Evolutionary conservation across 1,140 invertebrate species (phyloP).

Genomic region (Palaemon carinicauda): DNA sequence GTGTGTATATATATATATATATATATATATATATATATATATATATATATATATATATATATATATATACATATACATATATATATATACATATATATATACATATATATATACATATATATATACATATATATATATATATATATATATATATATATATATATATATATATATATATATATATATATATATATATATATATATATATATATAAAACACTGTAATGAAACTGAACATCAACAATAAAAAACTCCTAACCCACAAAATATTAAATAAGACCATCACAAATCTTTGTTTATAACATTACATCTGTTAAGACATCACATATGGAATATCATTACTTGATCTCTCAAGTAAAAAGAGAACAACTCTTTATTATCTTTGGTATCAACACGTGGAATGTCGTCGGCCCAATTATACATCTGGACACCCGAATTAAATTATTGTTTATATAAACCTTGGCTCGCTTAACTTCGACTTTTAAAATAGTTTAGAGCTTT

Average conservation of each 20-base stretch:
- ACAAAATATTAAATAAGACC: neutral
- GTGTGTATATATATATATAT: neutral
- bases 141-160: neutral
- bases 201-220: neutral
- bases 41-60: neutral
- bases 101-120: neutral
- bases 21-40: neutral
- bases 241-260: neutral
- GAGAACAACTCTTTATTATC: too few species aligned
- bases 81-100: neutral
- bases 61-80: neutral
- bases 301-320: too few species aligned
- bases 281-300: too few species aligned
- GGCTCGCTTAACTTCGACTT: too few species aligned
- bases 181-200: neutral
- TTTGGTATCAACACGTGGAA: too few species aligned
- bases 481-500: too few species aligned
- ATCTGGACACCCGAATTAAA: too few species aligned
- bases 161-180: neutral
- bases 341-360: too few species aligned
- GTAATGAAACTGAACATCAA: neutral
- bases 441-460: too few species aligned
- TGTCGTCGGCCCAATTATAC: too few species aligned
- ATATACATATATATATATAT: neutral
- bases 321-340: too few species aligned